Evolutionary conservation across 2,797 vertebrate species (phyloP).

Genomic region (Ibycter americanus): DNA sequence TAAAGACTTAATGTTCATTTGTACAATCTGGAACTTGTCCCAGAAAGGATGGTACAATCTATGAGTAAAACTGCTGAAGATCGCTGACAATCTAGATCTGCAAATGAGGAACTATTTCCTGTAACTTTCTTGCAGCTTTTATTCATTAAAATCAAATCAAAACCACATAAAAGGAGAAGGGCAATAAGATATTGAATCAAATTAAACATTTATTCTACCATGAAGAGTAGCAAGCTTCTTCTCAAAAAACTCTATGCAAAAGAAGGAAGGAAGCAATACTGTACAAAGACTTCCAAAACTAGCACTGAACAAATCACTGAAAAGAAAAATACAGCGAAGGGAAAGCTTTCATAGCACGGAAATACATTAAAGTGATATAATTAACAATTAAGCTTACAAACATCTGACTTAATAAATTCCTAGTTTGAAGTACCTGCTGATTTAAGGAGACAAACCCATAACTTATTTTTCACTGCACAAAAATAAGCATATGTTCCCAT

Average conservation of each 20-base stretch:
- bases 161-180: not conserved
- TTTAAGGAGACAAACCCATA: not conserved
- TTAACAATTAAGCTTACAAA: not conserved
- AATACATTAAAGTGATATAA: not conserved
- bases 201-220: not conserved
- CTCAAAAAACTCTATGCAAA: not conserved
- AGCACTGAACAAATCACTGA: not conserved
- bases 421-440: not conserved
- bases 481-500: not conserved
- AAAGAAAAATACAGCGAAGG: not conserved
- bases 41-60: not conserved
- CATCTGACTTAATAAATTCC: not conserved
- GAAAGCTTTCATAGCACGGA: not conserved
- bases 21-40: slow-evolving; percentile 9
- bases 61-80: not conserved
- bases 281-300: not conserved
- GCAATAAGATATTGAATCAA: not conserved
- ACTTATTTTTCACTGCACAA: not conserved
- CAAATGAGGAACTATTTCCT: not conserved
- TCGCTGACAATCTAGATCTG: not conserved
- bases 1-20: slow-evolving; percentile 5
- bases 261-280: not conserved
- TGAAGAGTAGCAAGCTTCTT: not conserved
- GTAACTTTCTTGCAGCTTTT: not conserved
- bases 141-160: not conserved